These are phyloP conservation scores for Stegophylla sp. DNA, from an alignment of 2,888 invertebrate species.

Conservation along the genomic window DNA sequence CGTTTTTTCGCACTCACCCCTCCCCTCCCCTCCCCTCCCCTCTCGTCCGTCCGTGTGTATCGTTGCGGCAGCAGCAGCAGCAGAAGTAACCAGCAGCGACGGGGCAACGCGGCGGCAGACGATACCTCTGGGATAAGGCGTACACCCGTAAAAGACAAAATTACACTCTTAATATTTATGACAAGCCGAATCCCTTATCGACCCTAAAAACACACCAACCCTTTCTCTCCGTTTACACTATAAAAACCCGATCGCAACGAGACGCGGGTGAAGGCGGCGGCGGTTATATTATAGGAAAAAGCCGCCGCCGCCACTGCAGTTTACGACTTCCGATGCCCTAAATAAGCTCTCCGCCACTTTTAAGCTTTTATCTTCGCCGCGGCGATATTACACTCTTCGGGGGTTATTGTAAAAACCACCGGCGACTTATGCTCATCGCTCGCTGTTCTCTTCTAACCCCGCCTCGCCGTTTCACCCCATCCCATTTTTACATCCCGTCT, in stretches of 20 bases:
- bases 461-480: no score
- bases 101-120: slow-evolving; percentile 18
- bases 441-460: background rate
- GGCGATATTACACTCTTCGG: slow-evolving; percentile 34
- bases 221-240: slow-evolving; percentile 58
- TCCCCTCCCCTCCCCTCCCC: background rate
- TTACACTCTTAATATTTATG: slow-evolving; percentile 59
- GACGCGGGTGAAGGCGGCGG: slow-evolving; percentile 24
- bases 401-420: slow-evolving; percentile 46
- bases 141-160: slow-evolving; percentile 59
- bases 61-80: background rate
- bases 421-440: slow-evolving; percentile 43
- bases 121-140: slow-evolving; percentile 59
- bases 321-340: slow-evolving; percentile 57
- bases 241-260: slow-evolving; percentile 58
- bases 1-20: slow-evolving; percentile 1
- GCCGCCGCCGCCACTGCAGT: slow-evolving; percentile 44
- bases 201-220: slow-evolving; percentile 58
- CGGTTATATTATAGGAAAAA: slow-evolving; percentile 38
- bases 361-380: slow-evolving; percentile 55
- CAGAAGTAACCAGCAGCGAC: background rate
- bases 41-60: background rate
- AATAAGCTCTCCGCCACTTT: slow-evolving; percentile 56
- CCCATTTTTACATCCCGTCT: no score
- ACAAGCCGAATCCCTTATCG: slow-evolving; percentile 59